phyloP scores from a whole-genome alignment of 2,797 vertebrate species.

The Gadopsis marmoratus region DNA sequence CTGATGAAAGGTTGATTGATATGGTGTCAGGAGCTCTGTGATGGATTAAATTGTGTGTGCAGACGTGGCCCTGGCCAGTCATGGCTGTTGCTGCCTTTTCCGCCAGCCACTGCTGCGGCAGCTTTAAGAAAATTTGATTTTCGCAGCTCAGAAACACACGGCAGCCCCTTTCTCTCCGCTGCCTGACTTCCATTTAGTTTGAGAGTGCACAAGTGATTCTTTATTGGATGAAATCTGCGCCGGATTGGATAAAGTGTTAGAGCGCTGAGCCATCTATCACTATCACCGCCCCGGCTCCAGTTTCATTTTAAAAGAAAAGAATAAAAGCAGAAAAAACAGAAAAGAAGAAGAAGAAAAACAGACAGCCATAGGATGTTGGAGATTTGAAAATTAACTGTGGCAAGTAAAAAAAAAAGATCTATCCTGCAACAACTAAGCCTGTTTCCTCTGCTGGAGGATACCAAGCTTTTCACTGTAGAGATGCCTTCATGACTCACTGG shows the following conservation, averaged over 20 bases:
- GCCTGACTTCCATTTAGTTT: slow-evolving; percentile 92
- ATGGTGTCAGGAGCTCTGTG: slow-evolving; percentile 94
- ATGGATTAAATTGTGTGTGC: slow-evolving; percentile 99
- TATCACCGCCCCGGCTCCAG: slow-evolving; percentile 86
- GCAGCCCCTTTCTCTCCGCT: slow-evolving; percentile 88
- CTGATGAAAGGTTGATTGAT: slow-evolving; percentile 99
- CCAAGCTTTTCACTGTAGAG: slow-evolving; percentile 75
- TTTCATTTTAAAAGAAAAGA: slow-evolving; percentile 89
- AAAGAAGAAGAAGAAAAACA: slow-evolving; percentile 81
- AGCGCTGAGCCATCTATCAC: slow-evolving; percentile 92
- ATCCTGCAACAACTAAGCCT: slow-evolving; percentile 82
- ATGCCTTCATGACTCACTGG: slow-evolving; percentile 69
- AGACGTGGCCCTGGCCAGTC: slow-evolving; percentile 91
- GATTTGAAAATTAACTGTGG: slow-evolving; percentile 88
- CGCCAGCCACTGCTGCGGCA: slow-evolving; percentile 82
- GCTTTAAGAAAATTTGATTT: slow-evolving; percentile 92
- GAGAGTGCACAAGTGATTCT: slow-evolving; percentile 91
- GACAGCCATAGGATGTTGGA: slow-evolving; percentile 85
- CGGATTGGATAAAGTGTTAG: slow-evolving; percentile 92
- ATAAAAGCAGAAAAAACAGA: slow-evolving; percentile 81
- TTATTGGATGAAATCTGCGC: slow-evolving; percentile 92
- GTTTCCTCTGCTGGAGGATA: slow-evolving; percentile 80
- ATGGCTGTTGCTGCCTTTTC: slow-evolving; percentile 87
- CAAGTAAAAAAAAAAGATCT: slow-evolving; percentile 79
- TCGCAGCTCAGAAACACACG: slow-evolving; percentile 89